Evolutionary conservation across 1,140 invertebrate genomes (phyloP), one percentile per base, ranked within the genome.

Genomic region (Anastrepha obliqua): DNA sequence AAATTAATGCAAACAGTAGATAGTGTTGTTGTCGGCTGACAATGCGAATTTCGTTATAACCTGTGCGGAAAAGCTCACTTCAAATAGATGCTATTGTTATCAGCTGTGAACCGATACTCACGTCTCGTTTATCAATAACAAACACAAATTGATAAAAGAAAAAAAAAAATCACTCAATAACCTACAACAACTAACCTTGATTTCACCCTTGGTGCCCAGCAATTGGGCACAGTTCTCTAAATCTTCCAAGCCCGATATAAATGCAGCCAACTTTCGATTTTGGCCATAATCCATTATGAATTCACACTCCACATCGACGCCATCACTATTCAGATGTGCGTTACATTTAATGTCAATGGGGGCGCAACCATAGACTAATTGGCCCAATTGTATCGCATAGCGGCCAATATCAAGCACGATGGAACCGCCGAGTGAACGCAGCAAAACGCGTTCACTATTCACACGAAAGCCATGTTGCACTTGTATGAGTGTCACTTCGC

Each of bases 351-450:
- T 94, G 47, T 91, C 94, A 4, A 95, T 94, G 3, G 96, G 96
- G 74, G 95, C 94, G 8, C 95, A 94, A 59, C 95, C 94, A 89
- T 96, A 97, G 7, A 97, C 93, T 65, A 95, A 95, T 88, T 95
- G 95, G 0, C 95, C 95, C 70, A 98, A 95, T 90, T 98, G 97
- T 17, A 98, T 90, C 0, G 94, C 92, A 91, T 98, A 99, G 39
- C 98, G 94, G 0, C 98, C 98, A 51, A 98, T 93, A 91, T 98
- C 97, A 17, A 98, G 92, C 20, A 97, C 93, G 0, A 96, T 95
- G 42, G 97, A 97, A 17, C 97, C 97, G 6, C 97, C 97, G 2
- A 97, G 89, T 0, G 90, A 86, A 2, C 91, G 90, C 60, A 74
- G 89, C 62, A 78, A 87, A 15, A 91, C 86, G 13, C 90, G 87